Evolutionary conservation across 1,140 invertebrate genomes (phyloP).

Genomic region (Drosophila tropicalis): DNA sequence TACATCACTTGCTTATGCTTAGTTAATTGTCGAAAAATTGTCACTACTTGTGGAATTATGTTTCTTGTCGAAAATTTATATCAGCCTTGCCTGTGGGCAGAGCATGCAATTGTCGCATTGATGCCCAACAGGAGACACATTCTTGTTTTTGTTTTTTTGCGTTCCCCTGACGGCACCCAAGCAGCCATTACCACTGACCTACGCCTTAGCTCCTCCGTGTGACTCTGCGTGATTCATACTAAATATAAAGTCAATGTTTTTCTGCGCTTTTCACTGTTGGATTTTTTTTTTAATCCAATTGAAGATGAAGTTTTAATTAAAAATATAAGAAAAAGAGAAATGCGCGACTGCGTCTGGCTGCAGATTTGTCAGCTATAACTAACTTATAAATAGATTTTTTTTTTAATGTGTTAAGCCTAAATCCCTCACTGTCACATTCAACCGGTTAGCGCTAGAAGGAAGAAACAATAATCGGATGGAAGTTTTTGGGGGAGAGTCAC

Average conservation of each 20-base stretch:
- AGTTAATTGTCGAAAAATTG: no score
- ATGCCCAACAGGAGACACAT: not conserved
- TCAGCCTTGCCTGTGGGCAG: slow-evolving; percentile 4
- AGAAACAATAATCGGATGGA: not conserved
- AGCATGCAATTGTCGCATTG: slow-evolving; percentile 47
- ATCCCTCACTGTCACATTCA: slow-evolving; percentile 2
- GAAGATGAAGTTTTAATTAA: slow-evolving; percentile 15
- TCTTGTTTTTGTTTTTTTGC: slow-evolving; percentile 62
- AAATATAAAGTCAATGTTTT: slow-evolving; percentile 73
- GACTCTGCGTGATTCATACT: slow-evolving; percentile 65
- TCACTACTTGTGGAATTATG: not conserved
- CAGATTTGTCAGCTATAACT: not conserved
- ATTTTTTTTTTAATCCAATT: slow-evolving; percentile 28
- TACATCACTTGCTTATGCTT: no score
- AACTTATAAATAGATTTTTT: slow-evolving; percentile 5
- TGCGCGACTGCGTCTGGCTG: not conserved
- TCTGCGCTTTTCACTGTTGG: slow-evolving; percentile 10
- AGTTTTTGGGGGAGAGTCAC: not conserved
- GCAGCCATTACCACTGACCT: slow-evolving; percentile 8
- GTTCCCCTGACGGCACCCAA: slow-evolving; percentile 25
- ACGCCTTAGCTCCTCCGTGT: slow-evolving; percentile 16
- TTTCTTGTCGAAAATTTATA: not conserved
- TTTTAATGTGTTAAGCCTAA: slow-evolving; percentile 2
- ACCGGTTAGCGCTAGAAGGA: slow-evolving; percentile 8
- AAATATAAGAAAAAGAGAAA: not conserved